phyloP scores from a whole-genome alignment of 2,113 vertebrate species.

The Tachuris rubrigastra region DNA sequence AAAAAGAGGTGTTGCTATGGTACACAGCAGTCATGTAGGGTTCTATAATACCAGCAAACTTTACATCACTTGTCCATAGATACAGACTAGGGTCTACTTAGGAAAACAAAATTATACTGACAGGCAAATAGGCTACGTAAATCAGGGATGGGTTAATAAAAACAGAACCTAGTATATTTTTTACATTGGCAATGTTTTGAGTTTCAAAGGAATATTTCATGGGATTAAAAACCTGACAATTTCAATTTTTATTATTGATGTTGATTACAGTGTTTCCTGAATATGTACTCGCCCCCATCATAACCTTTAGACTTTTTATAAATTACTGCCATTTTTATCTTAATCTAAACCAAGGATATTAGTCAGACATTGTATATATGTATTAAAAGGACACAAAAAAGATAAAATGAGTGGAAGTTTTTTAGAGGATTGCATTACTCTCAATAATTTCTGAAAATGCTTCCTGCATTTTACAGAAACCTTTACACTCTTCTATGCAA shows the following conservation, averaged over 20 bases:
- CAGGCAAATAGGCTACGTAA: not conserved
- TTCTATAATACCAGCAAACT: not conserved
- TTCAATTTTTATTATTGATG: not conserved
- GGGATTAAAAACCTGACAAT: not conserved
- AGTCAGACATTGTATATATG: no score
- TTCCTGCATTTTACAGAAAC: not conserved
- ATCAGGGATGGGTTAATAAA: not conserved
- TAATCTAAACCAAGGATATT: not conserved
- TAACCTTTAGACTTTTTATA: not conserved
- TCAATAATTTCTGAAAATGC: not conserved
- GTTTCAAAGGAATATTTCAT: not conserved
- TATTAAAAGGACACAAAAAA: not conserved
- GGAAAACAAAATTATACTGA: not conserved
- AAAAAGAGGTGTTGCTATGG: not conserved
- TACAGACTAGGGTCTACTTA: not conserved
- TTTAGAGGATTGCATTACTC: rapidly evolving
- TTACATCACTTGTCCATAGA: not conserved
- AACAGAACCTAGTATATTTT: not conserved
- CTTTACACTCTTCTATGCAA: not conserved
- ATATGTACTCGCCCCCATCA: not conserved
- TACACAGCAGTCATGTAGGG: not conserved
- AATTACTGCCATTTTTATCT: not conserved
- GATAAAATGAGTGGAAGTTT: not conserved
- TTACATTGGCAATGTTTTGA: not conserved
- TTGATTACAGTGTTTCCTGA: not conserved